A percentile compares a stretch with the other conserved stretches of the same genome.
phyloP scores from a whole-genome alignment of 2,113 vertebrate genomes.

The Anarhynchus alexandrinus region DNA sequence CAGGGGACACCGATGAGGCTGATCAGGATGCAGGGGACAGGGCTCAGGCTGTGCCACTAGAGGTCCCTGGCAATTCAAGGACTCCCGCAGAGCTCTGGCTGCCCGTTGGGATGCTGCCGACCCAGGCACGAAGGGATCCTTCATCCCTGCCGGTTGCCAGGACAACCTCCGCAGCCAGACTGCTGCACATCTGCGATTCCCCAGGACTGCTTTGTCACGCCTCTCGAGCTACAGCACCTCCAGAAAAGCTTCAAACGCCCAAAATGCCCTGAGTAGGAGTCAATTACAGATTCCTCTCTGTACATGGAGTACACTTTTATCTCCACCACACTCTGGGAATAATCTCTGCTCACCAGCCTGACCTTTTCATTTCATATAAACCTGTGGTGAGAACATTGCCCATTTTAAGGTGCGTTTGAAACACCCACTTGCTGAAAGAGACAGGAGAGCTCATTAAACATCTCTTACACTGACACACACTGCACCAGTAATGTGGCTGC shows the following conservation, averaged over 20 bases:
- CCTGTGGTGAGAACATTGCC: background rate
- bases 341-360: background rate
- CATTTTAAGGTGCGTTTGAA: background rate
- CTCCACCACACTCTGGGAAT: accelerated
- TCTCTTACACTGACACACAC: background rate
- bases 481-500: background rate
- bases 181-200: background rate
- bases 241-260: background rate
- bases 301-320: accelerated
- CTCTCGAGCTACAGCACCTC: background rate
- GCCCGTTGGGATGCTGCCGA: accelerated
- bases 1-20: background rate
- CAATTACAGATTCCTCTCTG: background rate
- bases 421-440: background rate
- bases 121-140: background rate
- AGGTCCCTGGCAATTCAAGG: background rate
- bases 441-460: background rate
- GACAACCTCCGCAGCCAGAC: background rate
- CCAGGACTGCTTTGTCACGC: background rate
- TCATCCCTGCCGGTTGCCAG: background rate
- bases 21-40: background rate
- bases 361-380: background rate
- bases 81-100: background rate
- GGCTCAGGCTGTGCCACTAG: background rate
- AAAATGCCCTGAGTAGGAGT: background rate